Evolutionary conservation across 2,797 vertebrate species (phyloP).

Genomic region (Sebastes kiyomatsui): DNA sequence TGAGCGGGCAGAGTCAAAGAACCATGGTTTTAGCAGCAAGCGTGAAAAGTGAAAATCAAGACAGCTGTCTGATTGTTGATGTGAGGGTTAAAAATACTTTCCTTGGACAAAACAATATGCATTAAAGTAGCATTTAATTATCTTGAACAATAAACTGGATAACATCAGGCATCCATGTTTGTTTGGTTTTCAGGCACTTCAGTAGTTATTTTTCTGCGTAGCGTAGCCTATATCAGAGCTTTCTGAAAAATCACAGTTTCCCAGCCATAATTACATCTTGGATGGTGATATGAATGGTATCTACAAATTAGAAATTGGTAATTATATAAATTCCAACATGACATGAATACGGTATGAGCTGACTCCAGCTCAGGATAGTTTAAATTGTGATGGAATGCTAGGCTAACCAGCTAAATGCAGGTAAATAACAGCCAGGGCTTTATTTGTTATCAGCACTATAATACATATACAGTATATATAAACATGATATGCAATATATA

Average conservation of each 20-base stretch:
- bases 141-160: not conserved
- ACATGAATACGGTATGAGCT: not conserved
- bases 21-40: not conserved
- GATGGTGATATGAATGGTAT: too few relatives aligned
- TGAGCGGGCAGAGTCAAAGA: not conserved
- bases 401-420: not conserved
- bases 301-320: too few relatives aligned
- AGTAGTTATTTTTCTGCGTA: not conserved
- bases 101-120: not conserved
- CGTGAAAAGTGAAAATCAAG: not conserved
- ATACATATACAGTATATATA: not conserved
- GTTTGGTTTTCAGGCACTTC: not conserved
- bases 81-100: too few relatives aligned
- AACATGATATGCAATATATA: not conserved
- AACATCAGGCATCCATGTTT: not conserved
- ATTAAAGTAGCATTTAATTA: not conserved
- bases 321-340: too few relatives aligned
- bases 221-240: not conserved
- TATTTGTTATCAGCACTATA: not conserved
- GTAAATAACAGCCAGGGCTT: not conserved
- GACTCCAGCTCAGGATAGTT: not conserved
- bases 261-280: not conserved
- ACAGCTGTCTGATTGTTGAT: not conserved
- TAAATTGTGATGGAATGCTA: not conserved
- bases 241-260: not conserved